Evolutionary conservation across 2,797 vertebrate species (phyloP), one percentile per base, ranked within the genome.

Genomic region (Betta splendens): DNA sequence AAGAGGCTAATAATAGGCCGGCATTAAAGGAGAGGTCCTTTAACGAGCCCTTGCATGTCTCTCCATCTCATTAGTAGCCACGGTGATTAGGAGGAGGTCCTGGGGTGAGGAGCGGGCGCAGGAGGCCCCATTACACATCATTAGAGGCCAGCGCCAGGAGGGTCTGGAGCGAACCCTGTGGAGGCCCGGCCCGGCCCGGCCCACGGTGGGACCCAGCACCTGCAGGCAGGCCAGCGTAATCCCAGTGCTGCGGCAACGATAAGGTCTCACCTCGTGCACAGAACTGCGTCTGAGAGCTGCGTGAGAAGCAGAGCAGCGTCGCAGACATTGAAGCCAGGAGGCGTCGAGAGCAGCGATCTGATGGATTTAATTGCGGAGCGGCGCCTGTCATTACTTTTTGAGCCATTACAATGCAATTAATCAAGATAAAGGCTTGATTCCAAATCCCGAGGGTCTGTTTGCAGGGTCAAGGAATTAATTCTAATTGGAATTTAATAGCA

Each of bases 31-130:
- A 47, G 62, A 51, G 47, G 61, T 69, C 77, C 56, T 61, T 71
- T 83, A 89, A 90, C 80, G 82, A 87, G 77, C 63, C 72, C 81
- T 75, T 82, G 84, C 75, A 69, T 83, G 75, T 85, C 68, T 84
- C 77, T 87, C 75, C 85, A 78, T 86, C 85, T 89, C 89, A 90
- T 90, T 90, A 87, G 76, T 36, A 43, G 53, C 75, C 47, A 20
- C 42, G 67, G 80, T 85, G 82, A 90, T 87, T 87, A 88, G 69
- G 45, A 75, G 59, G 18, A 72, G 79, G 85, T 85, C 87, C 87
- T 5, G 78, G 59, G 89, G 89, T 87, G 77, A 72, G 57, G 45
- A 54, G n/a, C 5, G 54, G 75, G 46, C 42, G 39, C 80, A 81
- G 83, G 83, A 83, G 83, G 80, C 76, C 84, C 76, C 81, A 78